Percentiles rank a stretch among this genome's conserved stretches.
Conservation (phyloP, 2,797 vertebrate genomes). For the Cirrhinus mrigala region DNA sequence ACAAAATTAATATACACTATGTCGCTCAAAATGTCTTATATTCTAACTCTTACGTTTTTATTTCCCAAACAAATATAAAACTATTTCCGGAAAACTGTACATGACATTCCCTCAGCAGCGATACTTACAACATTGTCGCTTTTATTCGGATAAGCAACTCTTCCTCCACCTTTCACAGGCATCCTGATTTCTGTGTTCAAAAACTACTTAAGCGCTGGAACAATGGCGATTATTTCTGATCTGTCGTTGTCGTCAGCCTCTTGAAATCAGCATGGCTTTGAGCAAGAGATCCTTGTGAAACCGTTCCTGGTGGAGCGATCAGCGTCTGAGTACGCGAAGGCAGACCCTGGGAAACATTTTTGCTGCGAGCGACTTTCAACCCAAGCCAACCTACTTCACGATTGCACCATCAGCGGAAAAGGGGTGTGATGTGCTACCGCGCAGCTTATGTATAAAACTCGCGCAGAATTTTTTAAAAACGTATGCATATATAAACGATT, state of each 20-base stretch:
- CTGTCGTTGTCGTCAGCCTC: constrained; percentile 29
- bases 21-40: background rate
- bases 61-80: background rate
- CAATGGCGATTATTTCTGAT: background rate
- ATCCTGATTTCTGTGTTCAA: constrained; percentile 63
- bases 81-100: background rate
- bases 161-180: constrained; percentile 78
- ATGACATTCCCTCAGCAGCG: background rate
- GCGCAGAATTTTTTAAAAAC: background rate
- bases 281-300: constrained; percentile 38
- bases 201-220: constrained; percentile 25
- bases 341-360: constrained; percentile 61
- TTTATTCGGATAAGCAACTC: constrained; percentile 69
- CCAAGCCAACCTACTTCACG: constrained; percentile 62
- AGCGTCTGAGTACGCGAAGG: constrained; percentile 9
- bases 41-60: background rate
- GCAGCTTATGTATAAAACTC: background rate
- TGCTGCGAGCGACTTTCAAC: constrained; percentile 60
- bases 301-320: constrained; percentile 20
- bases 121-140: constrained; percentile 73
- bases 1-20: background rate
- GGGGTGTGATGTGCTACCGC: background rate
- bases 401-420: constrained; percentile 51
- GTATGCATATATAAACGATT: background rate
- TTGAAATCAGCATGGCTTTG: constrained; percentile 59